Conservation (phyloP, 2,797 vertebrate genomes). For the Rhinella marina region DNA sequence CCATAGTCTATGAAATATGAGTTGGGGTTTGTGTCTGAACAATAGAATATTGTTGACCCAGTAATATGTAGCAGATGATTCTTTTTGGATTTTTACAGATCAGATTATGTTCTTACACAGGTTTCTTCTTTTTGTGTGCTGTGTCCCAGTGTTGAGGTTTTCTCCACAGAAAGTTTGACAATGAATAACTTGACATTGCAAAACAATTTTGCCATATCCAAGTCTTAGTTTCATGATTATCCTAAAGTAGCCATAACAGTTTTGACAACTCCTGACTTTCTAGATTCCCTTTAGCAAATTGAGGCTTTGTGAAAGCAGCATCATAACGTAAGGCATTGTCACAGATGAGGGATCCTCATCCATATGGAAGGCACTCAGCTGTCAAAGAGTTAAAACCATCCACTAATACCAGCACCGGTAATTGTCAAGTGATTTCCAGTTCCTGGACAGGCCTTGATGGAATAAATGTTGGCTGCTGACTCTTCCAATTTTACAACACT, state of each 20-base stretch:
- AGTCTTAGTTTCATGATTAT: not conserved
- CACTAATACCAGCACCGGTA: slow-evolving; percentile 72
- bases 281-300: not conserved
- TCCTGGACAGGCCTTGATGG: slow-evolving; percentile 89
- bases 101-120: not conserved
- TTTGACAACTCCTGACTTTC: slow-evolving; percentile 28
- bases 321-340: not conserved
- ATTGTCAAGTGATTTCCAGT: slow-evolving; percentile 82
- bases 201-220: slow-evolving; percentile 4
- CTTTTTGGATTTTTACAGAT: not conserved
- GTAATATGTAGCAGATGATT: slow-evolving; percentile 19
- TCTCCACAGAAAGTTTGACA: not conserved
- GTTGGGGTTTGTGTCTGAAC: not conserved
- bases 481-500: slow-evolving; percentile 89
- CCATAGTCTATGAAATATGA: not conserved
- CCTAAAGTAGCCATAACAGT: slow-evolving; percentile 13
- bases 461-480: slow-evolving; percentile 95
- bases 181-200: slow-evolving; percentile 1
- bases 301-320: not conserved
- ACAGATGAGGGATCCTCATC: not conserved
- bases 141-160: not conserved
- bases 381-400: slow-evolving; percentile 49
- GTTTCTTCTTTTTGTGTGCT: not conserved
- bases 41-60: not conserved
- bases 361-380: not conserved